Base-by-base conservation (phyloP, 2,113 vertebrate species). In the Canis aureus region DNA sequence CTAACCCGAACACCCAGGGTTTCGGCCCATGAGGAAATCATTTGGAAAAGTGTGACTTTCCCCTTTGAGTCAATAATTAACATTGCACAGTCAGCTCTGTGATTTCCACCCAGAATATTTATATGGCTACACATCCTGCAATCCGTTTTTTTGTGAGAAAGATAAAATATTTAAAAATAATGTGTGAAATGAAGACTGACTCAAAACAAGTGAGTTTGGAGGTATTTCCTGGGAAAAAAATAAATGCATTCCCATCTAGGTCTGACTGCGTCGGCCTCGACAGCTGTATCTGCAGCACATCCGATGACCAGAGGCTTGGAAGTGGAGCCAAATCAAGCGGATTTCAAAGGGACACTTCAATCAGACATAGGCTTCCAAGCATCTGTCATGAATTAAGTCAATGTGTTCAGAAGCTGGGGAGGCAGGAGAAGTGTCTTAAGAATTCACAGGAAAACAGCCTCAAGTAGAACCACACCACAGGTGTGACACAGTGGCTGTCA, bases 81-180 rank as follows among this genome's bases (percentile, higher is more conserved):
- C 12, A 1, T n/a, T 19, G 2, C 27, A 53, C 2, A 20, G 23
- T 16, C 5, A 49, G n/a, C 15, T 66, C 38, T 3, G 3, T 66
- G 32, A 69, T 81, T 74, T 84, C 38, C 79, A 2, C 13, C 49
- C 38, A 43, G 60, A 57, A 59, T 82, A 32, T 78, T 8, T 23
- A 67, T 60, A 25, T 11, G n/a, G 43, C 25, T 71, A 59, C 8
- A 11, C 8, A 35, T 55, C 82, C 87, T 71, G 25, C 76, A 91
- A 76, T 92, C 23, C 17, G 8, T 49, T 94, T 94, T 94, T 96
- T 89, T 29, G 83, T 92, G 9, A 69, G 81, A 88, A 93, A 95
- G 84, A 93, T 69, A 8, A 92, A 59, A 60, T 92, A 16, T 62
- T 62, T 96, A 60, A 89, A 95, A 90, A 90, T 35, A 78, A 95